A percentile compares a stretch with the other conserved stretches of the same genome.
phyloP scores from a whole-genome alignment of 2,797 vertebrate species.

The Cottoperca gobio region DNA sequence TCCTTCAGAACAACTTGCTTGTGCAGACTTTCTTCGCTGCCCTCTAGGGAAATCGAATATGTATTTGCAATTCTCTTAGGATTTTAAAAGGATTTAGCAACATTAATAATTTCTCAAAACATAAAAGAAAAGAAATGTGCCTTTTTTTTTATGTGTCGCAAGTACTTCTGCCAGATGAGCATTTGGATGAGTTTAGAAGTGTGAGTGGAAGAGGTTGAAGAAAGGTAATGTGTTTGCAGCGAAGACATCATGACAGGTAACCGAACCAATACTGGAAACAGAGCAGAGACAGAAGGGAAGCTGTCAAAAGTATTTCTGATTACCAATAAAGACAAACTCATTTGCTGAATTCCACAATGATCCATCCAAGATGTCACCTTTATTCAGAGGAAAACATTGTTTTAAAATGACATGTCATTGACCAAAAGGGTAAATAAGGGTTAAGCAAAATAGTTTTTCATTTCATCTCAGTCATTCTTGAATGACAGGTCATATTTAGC shows the following conservation, averaged over 20 bases:
- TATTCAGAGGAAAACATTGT: background rate
- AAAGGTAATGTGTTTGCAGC: constrained; percentile 35
- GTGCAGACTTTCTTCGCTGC: constrained; percentile 63
- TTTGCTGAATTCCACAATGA: constrained; percentile 8
- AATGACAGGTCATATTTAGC: constrained; percentile 42
- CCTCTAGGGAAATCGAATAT: constrained; percentile 81
- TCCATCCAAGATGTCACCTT: background rate
- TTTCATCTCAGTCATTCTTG: constrained; percentile 34
- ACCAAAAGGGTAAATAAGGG: constrained; percentile 36
- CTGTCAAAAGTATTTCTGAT: background rate
- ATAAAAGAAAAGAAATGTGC: constrained; percentile 71
- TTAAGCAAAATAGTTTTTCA: constrained; percentile 21
- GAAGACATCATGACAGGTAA: background rate
- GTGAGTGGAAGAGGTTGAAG: constrained; percentile 25
- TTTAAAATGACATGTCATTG: background rate
- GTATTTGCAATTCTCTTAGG: constrained; percentile 77
- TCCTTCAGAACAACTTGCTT: constrained; percentile 67
- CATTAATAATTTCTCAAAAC: constrained; percentile 84
- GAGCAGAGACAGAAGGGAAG: background rate
- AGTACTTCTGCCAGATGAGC: constrained; percentile 68
- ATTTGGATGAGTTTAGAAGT: constrained; percentile 55
- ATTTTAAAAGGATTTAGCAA: constrained; percentile 77
- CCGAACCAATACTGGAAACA: background rate
- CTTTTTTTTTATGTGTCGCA: constrained; percentile 64
- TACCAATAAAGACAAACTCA: background rate